phyloP scores from a whole-genome alignment of 2,888 invertebrate species.

The Phortica magna region DNA sequence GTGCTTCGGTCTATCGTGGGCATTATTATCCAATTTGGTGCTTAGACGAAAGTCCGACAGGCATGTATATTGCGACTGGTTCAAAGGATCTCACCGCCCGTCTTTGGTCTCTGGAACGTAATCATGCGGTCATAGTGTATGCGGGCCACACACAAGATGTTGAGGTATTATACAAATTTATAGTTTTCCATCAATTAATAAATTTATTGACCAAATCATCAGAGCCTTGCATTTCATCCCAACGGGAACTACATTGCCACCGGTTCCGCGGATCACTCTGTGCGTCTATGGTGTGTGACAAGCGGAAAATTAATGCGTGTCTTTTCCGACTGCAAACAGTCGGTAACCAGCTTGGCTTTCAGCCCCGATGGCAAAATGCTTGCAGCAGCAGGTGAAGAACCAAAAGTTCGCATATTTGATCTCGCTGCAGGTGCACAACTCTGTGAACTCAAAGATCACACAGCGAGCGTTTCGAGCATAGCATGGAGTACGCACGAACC shows the following conservation, averaged over 20 bases:
- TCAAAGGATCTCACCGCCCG: constrained; percentile 92
- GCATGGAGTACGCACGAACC: constrained; percentile 81
- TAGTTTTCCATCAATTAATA: constrained; percentile 25
- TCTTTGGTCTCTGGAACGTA: constrained; percentile 89
- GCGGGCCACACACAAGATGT: constrained; percentile 94
- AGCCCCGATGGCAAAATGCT: constrained; percentile 91
- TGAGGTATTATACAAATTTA: constrained; percentile 81
- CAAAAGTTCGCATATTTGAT: constrained; percentile 84
- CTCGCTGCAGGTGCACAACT: constrained; percentile 81
- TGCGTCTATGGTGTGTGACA: constrained; percentile 91
- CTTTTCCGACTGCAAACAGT: constrained; percentile 87
- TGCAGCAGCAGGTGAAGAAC: constrained; percentile 88
- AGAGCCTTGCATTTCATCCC: constrained; percentile 89
- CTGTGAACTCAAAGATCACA: constrained; percentile 81
- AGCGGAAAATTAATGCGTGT: constrained; percentile 90
- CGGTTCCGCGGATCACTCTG: constrained; percentile 92
- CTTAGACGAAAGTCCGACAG: constrained; percentile 84
- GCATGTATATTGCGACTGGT: constrained; percentile 92
- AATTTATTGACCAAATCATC: constrained; percentile 13
- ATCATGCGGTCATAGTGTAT: constrained; percentile 89
- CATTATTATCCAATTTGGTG: constrained; percentile 95
- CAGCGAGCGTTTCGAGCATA: constrained; percentile 80
- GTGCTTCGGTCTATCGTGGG: constrained; percentile 84
- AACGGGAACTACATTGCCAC: constrained; percentile 94
- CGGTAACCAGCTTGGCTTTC: constrained; percentile 88